These are phyloP conservation scores for Polyploca ridens DNA, from an alignment of 2,888 invertebrate species.

Conservation along the genomic window DNA sequence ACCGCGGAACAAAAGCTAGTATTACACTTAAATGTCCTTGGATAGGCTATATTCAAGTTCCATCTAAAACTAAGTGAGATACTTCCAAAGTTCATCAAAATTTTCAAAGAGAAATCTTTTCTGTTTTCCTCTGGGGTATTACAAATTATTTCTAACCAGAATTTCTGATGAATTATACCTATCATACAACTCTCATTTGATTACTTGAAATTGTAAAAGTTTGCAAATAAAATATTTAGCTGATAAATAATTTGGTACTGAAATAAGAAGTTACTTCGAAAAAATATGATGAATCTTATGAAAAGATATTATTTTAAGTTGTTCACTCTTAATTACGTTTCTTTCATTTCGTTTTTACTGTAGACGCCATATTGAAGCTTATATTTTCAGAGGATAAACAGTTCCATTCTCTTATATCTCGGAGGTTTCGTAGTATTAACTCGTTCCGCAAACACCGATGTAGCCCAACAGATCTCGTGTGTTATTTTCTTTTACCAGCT, in stretches of 20 bases:
- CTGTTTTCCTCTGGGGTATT: background rate
- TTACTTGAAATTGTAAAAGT: background rate
- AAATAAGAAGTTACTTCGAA: background rate
- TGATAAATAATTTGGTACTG: background rate
- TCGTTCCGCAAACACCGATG: slow-evolving; percentile 3
- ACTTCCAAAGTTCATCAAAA: slow-evolving; percentile 1
- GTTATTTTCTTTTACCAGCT: background rate
- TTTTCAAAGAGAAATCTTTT: slow-evolving; percentile 1
- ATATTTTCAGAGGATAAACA: slow-evolving; percentile 7
- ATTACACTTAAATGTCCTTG: background rate
- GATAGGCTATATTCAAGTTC: background rate
- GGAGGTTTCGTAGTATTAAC: background rate
- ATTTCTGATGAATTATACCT: background rate
- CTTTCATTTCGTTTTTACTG: background rate
- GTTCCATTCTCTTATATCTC: slow-evolving; percentile 1
- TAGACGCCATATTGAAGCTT: background rate
- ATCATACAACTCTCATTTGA: background rate
- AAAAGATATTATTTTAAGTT: too few species aligned
- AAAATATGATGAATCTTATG: too few species aligned
- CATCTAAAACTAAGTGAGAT: background rate
- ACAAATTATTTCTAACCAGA: background rate
- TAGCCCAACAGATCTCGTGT: background rate
- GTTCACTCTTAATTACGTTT: background rate
- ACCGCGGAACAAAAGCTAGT: background rate
- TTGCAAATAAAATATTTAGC: background rate